Evolutionary conservation across 2,113 vertebrate genomes (phyloP), one percentile per base, ranked within the genome.

Genomic region (Cephalopterus ornatus): DNA sequence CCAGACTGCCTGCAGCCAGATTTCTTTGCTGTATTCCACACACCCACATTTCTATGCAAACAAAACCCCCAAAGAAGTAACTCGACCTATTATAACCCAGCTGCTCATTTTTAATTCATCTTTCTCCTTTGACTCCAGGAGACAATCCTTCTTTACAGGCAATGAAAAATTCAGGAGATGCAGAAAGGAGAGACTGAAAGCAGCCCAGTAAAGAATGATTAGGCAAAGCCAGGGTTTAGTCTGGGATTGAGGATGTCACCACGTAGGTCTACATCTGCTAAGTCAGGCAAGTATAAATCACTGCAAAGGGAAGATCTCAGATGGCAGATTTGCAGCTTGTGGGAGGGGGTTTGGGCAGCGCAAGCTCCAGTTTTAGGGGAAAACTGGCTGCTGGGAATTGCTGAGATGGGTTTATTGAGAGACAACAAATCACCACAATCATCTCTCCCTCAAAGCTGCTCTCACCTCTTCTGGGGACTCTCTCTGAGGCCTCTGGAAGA

Each of bases 61-160:
- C 37, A 76, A 76, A 85, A 68, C 41, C 12, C 56, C 75, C 63
- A 68, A 58, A 80, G 58, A 44, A 50, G 23, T n/a, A 73, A 61
- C 76, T 87, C 53, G 68, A 23, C 63, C 77, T 77, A 4, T 77
- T n/a, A 28, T 9, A 88, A 62, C 61, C 61, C 32, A 44, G 5
- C 73, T 83, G 22, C 72, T 93, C 80, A 71, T 91, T 92, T 91
- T 83, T 49, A 89, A 91, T 93, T 85, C 49, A 61, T 62, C 56
- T 63, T 92, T 62, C 74, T 66, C 24, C 87, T 62, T 65, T 52
- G 91, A 30, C 75, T 85, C 47, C 71, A 52, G 16, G 41, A 88
- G 68, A 78, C 75, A 86, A 72, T 71, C 77, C 70, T 84, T 30
- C 77, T 71, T 83, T 59, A 42, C 30, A 68, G 72, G 37, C 62